These are phyloP conservation scores for Netelia virgata DNA, from an alignment of 2,888 invertebrate genomes.

Conservation along the genomic window DNA sequence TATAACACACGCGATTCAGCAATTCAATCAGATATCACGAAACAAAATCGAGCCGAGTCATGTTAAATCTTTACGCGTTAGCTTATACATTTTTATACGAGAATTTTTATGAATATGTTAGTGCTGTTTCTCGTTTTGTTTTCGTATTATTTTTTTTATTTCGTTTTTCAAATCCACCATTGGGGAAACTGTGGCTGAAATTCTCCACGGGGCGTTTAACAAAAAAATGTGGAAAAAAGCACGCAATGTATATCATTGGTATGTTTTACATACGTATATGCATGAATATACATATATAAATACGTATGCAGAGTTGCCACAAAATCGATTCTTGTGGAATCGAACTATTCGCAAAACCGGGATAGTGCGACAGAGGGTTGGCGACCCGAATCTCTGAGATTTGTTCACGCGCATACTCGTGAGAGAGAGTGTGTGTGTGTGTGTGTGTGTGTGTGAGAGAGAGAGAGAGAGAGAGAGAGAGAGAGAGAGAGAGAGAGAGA, in stretches of 20 bases:
- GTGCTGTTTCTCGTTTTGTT: too few species aligned
- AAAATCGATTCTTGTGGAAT: too few species aligned
- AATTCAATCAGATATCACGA: not conserved
- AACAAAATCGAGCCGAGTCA: not conserved
- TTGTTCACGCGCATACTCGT: conserved; percentile 36
- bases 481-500: not conserved
- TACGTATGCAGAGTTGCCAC: not conserved
- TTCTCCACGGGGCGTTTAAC: not conserved
- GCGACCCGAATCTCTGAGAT: conserved; percentile 29
- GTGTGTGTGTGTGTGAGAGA: too few species aligned
- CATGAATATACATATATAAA: not conserved
- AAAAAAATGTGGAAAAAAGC: not conserved
- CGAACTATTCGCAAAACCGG: too few species aligned
- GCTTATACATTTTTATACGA: too few species aligned
- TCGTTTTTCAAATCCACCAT: too few species aligned
- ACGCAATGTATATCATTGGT: not conserved
- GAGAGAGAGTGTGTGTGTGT: too few species aligned
- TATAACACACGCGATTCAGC: not conserved
- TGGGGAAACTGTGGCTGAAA: not conserved
- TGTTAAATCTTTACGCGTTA: too few species aligned
- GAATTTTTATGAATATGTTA: too few species aligned
- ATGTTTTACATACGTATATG: not conserved
- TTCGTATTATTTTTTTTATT: too few species aligned
- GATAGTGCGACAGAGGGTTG: not conserved
- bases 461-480: not conserved